These are phyloP conservation scores for Engystomops pustulosus DNA, from an alignment of 2,113 vertebrate genomes.

Conservation along the genomic window DNA sequence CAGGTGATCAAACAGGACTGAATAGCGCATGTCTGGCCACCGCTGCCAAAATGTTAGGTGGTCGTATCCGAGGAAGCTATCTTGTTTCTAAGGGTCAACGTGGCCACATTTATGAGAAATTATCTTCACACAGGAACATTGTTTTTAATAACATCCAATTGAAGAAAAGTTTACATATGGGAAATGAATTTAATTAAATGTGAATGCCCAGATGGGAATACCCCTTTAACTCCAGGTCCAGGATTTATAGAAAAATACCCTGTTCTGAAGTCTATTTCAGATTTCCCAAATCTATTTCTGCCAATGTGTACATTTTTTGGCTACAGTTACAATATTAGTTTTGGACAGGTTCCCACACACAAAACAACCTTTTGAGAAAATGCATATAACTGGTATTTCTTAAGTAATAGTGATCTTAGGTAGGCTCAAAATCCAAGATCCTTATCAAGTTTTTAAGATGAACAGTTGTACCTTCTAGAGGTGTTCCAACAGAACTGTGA, in stretches of 20 bases:
- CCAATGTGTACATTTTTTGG: constrained; percentile 15
- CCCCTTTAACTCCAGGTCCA: neutral
- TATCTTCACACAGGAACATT: no score
- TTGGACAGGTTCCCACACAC: constrained; percentile 7
- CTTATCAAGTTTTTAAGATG: neutral
- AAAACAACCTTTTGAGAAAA: neutral
- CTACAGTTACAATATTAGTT: constrained; percentile 14
- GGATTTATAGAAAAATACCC: neutral
- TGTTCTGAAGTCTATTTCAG: neutral
- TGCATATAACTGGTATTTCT: neutral
- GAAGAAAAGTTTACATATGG: no score
- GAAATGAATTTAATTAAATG: no score
- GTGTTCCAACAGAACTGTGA: neutral
- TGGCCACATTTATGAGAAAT: no score
- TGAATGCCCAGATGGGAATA: no score
- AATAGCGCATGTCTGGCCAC: no score
- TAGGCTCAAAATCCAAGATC: constrained; percentile 8
- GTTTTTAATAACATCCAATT: no score
- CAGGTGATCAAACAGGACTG: no score
- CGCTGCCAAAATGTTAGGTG: no score
- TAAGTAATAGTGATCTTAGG: neutral
- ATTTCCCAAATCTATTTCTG: neutral
- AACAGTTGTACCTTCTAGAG: neutral
- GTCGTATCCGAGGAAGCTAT: no score
- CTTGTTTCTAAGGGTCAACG: no score